Base-by-base conservation (phyloP, 2,888 invertebrate genomes). In the Arctia plantaginis region DNA sequence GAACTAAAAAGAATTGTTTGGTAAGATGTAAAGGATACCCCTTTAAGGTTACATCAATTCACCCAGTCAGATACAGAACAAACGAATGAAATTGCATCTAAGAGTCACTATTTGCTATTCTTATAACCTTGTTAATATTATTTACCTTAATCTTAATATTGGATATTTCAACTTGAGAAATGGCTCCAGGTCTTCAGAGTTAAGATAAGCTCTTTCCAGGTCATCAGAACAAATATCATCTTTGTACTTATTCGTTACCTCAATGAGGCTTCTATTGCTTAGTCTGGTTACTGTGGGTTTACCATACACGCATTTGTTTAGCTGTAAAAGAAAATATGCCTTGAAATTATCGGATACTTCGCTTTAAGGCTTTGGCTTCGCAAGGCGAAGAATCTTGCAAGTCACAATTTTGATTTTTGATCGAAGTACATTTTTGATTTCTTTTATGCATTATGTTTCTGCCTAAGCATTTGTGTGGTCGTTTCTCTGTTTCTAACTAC, bases 111-210 rank as follows among this genome's bases (percentile, higher is more conserved):
- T 12, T 41, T 8, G 41, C 41, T 10, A 41, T 8, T 1, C 18
- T 18, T 18, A 8, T 59, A 62, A 7, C 4, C 18, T 27, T 3
- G 15, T 15, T 6, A 30, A 33, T 3, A 30, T 27, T 44, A 65
- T 76, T 76, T 81, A 92, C 93, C 91, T 89, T 3, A 92, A 78
- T 69, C 88, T 85, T 41, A 93, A 73, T 73, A 92, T 87, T 0
- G 93, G 93, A 59, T 91, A 93, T 76, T 92, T 92, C 70, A 86
- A 86, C 65, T 83, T 89, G 15, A 93, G 78, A 55, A 92, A 92
- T 0, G 87, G 79, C 3, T 92, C 93, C 0, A 93, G 66, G 44
- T 92, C 89, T 20, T 90, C 90, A 0, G 86, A 78, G 27, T 77
- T 81, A 0, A 91, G 66, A 10, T 91, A 77, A 0, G 85, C 83